Evolutionary conservation across 2,888 invertebrate genomes (phyloP).

Genomic region (Hermodice carunculata): DNA sequence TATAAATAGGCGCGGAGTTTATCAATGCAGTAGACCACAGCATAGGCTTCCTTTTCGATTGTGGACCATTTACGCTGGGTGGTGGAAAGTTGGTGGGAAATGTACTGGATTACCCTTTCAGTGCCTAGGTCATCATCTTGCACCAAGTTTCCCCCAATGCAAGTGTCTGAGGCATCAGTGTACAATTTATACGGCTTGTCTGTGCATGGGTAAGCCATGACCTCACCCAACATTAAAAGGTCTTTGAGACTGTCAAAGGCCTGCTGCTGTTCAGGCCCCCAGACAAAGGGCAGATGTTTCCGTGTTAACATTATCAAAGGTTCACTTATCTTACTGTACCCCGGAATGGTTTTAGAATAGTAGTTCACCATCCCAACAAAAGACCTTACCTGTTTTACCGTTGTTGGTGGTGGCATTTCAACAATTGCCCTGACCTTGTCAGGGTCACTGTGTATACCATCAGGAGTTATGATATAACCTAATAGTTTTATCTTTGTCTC

Average conservation of each 20-base stretch:
- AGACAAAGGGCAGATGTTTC: background rate
- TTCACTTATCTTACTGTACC: conserved; percentile 12
- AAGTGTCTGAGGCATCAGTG: conserved; percentile 2
- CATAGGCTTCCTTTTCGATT: conserved; percentile 18
- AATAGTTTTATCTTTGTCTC: conserved; percentile 16
- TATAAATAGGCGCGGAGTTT: conserved; percentile 13
- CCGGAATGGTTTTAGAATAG: conserved; percentile 13
- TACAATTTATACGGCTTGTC: conserved; percentile 11
- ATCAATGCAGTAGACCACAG: background rate
- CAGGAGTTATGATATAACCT: conserved; percentile 16
- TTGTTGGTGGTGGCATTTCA: conserved; percentile 3
- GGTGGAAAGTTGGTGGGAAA: background rate
- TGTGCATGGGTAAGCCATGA: conserved; percentile 1
- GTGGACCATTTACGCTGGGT: conserved; percentile 1
- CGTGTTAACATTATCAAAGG: conserved; percentile 8
- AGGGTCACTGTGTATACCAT: conserved; percentile 28
- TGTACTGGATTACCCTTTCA: conserved; percentile 3
- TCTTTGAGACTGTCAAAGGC: conserved; percentile 3
- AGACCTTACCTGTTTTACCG: conserved; percentile 8
- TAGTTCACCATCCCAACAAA: too few species aligned
- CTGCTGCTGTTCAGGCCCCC: background rate
- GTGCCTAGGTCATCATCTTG: background rate
- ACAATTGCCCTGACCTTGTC: conserved; percentile 23
- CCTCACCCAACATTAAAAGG: background rate
- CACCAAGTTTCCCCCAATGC: background rate